These are phyloP conservation scores for Odontamblyopus lacepedii DNA, from an alignment of 2,797 vertebrate genomes.

Conservation along the genomic window DNA sequence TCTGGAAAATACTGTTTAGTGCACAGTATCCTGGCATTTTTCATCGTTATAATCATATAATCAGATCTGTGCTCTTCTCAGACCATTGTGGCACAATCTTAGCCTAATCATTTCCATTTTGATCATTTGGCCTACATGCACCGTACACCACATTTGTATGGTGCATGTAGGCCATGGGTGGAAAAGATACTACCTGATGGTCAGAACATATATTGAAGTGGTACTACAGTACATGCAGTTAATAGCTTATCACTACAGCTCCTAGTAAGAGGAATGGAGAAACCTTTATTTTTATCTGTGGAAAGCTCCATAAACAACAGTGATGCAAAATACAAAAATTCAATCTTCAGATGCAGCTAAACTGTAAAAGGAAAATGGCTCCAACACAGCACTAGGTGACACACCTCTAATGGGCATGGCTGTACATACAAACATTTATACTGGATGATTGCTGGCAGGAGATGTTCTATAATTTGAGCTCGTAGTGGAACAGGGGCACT, in stretches of 20 bases:
- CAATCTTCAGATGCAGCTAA: neutral
- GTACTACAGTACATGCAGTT: neutral
- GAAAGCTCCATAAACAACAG: neutral
- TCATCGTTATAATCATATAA: too few relatives aligned
- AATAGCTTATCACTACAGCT: neutral
- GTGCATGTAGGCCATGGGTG: neutral
- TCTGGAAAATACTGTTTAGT: neutral
- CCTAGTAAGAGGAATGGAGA: neutral
- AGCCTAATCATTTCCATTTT: too few relatives aligned
- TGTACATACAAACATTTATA: neutral
- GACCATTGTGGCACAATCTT: too few relatives aligned
- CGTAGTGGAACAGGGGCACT: neutral
- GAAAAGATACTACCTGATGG: neutral
- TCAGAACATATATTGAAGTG: neutral
- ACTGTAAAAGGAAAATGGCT: neutral
- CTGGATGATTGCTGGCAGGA: neutral
- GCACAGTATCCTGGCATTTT: neutral
- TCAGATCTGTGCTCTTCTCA: too few relatives aligned
- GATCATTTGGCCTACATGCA: neutral
- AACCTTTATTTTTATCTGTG: neutral
- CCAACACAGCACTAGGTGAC: neutral
- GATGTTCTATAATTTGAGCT: neutral
- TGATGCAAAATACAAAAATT: neutral
- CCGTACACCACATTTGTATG: neutral
- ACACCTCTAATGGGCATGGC: neutral